Percentiles rank a stretch among this genome's conserved stretches.
Conservation (phyloP, 2,113 vertebrate species). For the Butorides virescens region DNA sequence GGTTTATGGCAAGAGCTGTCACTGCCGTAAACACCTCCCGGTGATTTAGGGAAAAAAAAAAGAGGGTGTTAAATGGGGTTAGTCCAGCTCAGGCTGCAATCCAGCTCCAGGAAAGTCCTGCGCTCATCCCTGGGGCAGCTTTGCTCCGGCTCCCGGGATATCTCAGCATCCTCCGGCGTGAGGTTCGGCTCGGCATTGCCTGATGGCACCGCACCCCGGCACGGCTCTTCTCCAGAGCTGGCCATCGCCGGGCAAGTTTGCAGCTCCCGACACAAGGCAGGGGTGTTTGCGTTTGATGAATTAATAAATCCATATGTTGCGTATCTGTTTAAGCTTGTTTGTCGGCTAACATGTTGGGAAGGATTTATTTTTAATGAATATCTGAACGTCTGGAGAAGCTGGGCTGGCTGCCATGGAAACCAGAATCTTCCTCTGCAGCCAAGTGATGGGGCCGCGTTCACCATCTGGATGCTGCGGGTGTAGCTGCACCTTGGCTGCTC, state of each 20-base stretch:
- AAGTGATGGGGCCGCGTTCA: fast-evolving
- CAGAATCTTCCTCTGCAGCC: not conserved
- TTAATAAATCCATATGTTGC: conserved; percentile 44
- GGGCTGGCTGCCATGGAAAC: conserved; percentile 42
- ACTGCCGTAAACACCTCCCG: not conserved
- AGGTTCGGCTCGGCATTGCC: not conserved
- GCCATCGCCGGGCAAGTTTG: fast-evolving
- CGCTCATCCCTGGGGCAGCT: not conserved
- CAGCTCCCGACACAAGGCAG: not conserved
- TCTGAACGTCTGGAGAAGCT: not conserved
- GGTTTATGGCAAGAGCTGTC: not conserved
- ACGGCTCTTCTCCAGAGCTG: fast-evolving
- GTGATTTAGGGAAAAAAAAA: not conserved
- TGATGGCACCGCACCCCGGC: fast-evolving
- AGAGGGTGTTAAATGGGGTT: not conserved
- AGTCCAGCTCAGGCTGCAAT: not conserved
- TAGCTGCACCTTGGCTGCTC: not conserved
- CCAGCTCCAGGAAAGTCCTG: not conserved
- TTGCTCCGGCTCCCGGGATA: not conserved
- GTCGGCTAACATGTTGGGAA: not conserved
- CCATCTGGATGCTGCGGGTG: not conserved
- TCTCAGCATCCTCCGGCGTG: fast-evolving
- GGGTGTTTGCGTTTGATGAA: not conserved
- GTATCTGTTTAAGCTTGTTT: conserved; percentile 21
- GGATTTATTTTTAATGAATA: conserved; percentile 34